These are phyloP conservation scores for Trachelipus rathkii DNA, from an alignment of 1,140 invertebrate species.

Conservation along the genomic window DNA sequence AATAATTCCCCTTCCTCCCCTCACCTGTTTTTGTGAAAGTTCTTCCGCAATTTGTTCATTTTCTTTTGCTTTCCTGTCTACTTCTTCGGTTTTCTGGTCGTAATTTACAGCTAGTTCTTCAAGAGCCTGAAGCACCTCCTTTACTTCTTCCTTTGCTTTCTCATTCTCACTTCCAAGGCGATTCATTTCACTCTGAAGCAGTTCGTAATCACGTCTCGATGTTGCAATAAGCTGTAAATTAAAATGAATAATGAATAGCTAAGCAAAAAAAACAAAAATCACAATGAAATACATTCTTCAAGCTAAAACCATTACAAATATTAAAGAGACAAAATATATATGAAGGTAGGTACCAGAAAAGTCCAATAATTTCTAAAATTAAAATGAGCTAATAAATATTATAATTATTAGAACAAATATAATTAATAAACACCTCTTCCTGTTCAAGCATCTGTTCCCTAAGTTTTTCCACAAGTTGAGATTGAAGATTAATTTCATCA, in stretches of 20 bases:
- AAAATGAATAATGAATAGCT: neutral
- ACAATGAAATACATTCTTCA: too few relatives aligned
- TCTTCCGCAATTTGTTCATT: slow-evolving; percentile 78
- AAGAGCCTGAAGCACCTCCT: slow-evolving; percentile 88
- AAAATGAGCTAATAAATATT: too few relatives aligned
- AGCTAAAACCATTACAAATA: too few relatives aligned
- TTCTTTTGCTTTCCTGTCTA: slow-evolving; percentile 91
- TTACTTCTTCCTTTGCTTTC: slow-evolving; percentile 95
- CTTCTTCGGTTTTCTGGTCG: slow-evolving; percentile 97
- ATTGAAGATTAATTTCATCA: slow-evolving; percentile 97
- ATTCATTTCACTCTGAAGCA: slow-evolving; percentile 87
- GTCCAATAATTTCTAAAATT: neutral
- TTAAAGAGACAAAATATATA: neutral
- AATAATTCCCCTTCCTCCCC: slow-evolving; percentile 27
- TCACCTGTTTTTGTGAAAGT: slow-evolving; percentile 68
- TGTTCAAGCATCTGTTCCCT: slow-evolving; percentile 98
- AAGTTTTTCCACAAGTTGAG: slow-evolving; percentile 91
- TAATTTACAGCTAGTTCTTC: slow-evolving; percentile 99
- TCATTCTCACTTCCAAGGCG: slow-evolving; percentile 95
- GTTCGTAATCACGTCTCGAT: slow-evolving; percentile 85
- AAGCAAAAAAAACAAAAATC: neutral
- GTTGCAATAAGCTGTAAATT: slow-evolving; percentile 65
- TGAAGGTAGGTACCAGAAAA: neutral
- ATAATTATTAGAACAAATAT: too few relatives aligned
- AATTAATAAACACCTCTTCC: slow-evolving; percentile 63